phyloP scores from a whole-genome alignment of 64 coral and sea anemone genomes.

The Stylophora pistillata region DNA sequence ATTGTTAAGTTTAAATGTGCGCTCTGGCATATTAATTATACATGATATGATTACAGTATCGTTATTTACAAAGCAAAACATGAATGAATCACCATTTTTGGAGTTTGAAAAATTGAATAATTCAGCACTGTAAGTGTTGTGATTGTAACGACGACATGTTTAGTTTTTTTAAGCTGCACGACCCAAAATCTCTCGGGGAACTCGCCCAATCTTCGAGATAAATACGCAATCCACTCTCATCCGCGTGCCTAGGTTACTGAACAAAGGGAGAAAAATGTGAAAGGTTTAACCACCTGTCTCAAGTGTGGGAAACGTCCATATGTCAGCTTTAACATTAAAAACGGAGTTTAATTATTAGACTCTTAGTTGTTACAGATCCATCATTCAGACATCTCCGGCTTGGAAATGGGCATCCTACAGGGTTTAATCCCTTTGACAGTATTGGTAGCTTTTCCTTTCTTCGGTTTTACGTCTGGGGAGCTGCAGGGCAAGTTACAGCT shows the following conservation, averaged over 20 bases:
- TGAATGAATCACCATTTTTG: too few relatives aligned
- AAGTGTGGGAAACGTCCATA: conserved; percentile 4
- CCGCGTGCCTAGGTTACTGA: neutral
- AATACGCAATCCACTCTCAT: neutral
- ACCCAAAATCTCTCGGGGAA: neutral
- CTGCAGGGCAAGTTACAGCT: conserved; percentile 62
- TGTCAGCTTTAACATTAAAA: neutral
- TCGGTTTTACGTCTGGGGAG: neutral
- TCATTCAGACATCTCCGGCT: too few relatives aligned
- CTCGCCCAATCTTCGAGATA: neutral
- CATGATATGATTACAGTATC: too few relatives aligned
- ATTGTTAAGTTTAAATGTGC: too few relatives aligned
- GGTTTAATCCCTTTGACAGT: neutral
- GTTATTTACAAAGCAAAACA: too few relatives aligned
- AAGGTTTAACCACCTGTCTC: conserved; percentile 21
- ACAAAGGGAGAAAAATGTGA: neutral
- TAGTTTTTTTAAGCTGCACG: too few relatives aligned
- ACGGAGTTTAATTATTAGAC: too few relatives aligned
- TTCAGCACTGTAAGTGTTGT: too few relatives aligned
- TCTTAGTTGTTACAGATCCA: neutral
- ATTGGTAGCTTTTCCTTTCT: neutral
- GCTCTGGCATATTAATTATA: too few relatives aligned
- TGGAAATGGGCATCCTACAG: neutral
- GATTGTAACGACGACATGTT: too few relatives aligned
- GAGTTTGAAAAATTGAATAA: too few relatives aligned